A percentile compares a stretch with the other conserved stretches of the same genome.
phyloP scores from a whole-genome alignment of 2,797 vertebrate genomes.

The Mormyrops attenuatus region DNA sequence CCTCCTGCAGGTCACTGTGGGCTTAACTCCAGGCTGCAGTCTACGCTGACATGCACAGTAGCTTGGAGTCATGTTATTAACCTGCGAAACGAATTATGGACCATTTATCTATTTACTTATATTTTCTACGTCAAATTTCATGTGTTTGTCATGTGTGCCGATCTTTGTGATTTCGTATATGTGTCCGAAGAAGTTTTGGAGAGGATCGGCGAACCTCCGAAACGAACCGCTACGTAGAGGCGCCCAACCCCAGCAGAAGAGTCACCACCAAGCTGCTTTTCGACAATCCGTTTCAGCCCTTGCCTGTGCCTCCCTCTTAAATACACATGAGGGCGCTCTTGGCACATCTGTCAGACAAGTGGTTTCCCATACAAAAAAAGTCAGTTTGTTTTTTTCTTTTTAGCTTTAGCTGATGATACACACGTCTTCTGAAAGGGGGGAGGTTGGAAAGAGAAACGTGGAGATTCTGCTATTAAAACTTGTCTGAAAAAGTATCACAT shows the following conservation, averaged over 20 bases:
- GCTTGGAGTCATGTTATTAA: background rate
- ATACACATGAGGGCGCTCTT: background rate
- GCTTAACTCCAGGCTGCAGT: background rate
- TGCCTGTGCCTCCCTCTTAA: background rate
- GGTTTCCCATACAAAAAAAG: background rate
- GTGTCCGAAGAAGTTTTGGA: background rate
- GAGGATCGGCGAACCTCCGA: background rate
- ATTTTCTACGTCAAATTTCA: background rate
- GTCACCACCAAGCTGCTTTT: background rate
- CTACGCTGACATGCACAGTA: background rate
- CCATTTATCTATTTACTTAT: background rate
- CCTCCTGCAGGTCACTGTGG: background rate
- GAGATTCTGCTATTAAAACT: background rate
- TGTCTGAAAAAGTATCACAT: background rate
- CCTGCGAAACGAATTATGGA: background rate
- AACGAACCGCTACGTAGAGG: background rate
- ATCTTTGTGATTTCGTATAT: background rate
- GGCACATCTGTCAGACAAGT: background rate
- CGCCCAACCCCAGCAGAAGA: background rate
- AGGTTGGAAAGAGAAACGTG: background rate
- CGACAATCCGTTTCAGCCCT: background rate
- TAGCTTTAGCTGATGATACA: background rate
- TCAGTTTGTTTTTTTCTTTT: background rate
- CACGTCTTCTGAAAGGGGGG: background rate
- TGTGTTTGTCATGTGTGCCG: background rate